phyloP scores from a whole-genome alignment of 1,140 invertebrate species.

The Probaryconus sp. region DNA sequence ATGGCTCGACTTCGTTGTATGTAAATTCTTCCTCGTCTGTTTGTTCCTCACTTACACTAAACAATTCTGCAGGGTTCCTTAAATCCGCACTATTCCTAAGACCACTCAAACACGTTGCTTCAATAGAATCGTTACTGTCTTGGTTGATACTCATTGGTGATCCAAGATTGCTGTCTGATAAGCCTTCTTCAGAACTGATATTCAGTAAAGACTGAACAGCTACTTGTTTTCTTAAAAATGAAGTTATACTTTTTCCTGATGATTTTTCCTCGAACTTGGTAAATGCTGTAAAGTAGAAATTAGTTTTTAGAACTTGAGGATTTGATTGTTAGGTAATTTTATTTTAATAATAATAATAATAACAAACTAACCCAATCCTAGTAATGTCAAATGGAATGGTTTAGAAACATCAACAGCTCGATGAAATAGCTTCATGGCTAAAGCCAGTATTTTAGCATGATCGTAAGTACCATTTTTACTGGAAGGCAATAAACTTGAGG shows the following conservation, averaged over 20 bases:
- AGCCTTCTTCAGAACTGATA: conserved; percentile 71
- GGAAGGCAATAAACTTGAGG: conserved; percentile 81
- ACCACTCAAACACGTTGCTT: conserved; percentile 22
- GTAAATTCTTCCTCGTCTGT: conserved; percentile 69
- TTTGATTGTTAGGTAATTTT: too few relatives aligned
- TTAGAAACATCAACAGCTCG: conserved; percentile 84
- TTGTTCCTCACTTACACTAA: conserved; percentile 43
- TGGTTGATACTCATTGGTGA: conserved; percentile 74
- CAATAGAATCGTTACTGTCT: conserved; percentile 69
- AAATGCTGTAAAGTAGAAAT: conserved; percentile 78
- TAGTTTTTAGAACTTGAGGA: too few relatives aligned
- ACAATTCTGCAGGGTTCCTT: conserved; percentile 60
- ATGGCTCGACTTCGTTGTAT: conserved; percentile 84
- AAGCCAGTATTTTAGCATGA: conserved; percentile 82
- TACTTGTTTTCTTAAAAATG: conserved; percentile 83
- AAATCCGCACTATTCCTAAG: conserved; percentile 54
- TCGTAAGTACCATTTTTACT: conserved; percentile 79
- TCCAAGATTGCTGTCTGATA: conserved; percentile 65
- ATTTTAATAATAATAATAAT: neutral
- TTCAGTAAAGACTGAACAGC: conserved; percentile 84
- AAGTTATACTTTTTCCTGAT: conserved; percentile 82
- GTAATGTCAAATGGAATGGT: conserved; percentile 86
- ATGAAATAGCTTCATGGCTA: conserved; percentile 86
- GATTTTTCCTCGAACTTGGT: conserved; percentile 86
- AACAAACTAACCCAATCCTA: conserved; percentile 80